Conservation (phyloP, 2,888 invertebrate genomes). For the Stenichneumon culpator region DNA sequence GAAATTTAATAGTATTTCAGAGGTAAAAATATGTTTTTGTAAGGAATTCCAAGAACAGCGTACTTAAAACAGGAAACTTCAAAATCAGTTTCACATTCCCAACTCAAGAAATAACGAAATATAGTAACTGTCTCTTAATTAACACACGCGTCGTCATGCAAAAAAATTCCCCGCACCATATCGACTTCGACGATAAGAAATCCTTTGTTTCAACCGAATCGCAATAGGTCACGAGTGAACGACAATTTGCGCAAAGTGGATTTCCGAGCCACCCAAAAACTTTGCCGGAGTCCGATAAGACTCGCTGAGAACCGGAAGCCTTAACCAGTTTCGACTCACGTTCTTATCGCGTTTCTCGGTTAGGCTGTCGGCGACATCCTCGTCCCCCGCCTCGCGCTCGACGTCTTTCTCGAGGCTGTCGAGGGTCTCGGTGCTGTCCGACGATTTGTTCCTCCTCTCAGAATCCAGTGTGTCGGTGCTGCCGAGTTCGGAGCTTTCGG, state of each 20-base stretch:
- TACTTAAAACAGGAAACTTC: background rate
- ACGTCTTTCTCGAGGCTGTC: conserved; percentile 83
- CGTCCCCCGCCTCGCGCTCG: conserved; percentile 79
- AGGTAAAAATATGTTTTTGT: too few relatives aligned
- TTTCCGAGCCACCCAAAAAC: too few relatives aligned
- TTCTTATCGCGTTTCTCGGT: conserved; percentile 78
- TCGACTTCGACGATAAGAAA: background rate
- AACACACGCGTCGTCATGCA: background rate
- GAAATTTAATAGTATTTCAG: too few relatives aligned
- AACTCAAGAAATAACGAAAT: background rate
- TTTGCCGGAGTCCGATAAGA: too few relatives aligned
- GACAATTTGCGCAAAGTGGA: background rate
- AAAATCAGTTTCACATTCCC: background rate
- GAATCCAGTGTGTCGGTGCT: conserved; percentile 83
- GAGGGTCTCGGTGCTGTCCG: conserved; percentile 82
- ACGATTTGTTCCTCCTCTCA: conserved; percentile 81
- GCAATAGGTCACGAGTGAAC: background rate
- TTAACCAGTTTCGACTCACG: conserved; percentile 71
- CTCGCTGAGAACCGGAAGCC: background rate
- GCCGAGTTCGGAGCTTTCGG: conserved; percentile 83
- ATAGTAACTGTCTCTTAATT: background rate
- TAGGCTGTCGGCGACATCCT: conserved; percentile 76
- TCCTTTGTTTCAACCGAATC: background rate
- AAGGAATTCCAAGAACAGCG: too few relatives aligned
- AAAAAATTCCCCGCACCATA: background rate